Conservation (phyloP, 2,888 invertebrate genomes). For the Drosophila anomalata region DNA sequence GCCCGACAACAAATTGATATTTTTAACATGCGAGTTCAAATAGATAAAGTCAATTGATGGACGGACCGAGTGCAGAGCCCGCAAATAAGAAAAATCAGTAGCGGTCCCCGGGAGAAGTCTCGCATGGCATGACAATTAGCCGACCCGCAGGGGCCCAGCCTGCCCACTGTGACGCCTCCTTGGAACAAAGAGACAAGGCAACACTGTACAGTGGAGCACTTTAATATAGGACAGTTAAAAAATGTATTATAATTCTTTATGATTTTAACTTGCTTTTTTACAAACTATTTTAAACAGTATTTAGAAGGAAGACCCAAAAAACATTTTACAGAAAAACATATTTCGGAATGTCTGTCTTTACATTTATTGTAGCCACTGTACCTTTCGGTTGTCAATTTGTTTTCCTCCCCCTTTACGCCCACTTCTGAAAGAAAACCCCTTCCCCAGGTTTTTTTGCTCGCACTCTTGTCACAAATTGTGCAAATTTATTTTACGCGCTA, state of each 20-base stretch:
- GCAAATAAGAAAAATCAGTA: slow-evolving; percentile 74
- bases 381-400: slow-evolving; percentile 45
- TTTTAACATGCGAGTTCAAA: slow-evolving; percentile 77
- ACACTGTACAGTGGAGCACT: slow-evolving; percentile 21
- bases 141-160: slow-evolving; percentile 47
- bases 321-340: background rate
- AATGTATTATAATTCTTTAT: background rate
- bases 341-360: background rate
- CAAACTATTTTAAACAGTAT: too few relatives aligned
- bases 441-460: slow-evolving; percentile 25
- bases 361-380: slow-evolving; percentile 22
- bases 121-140: slow-evolving; percentile 77
- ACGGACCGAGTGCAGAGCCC: slow-evolving; percentile 59
- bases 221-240: background rate
- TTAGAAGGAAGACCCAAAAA: too few relatives aligned
- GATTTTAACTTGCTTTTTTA: too few relatives aligned
- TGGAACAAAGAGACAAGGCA: slow-evolving; percentile 60
- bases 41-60: slow-evolving; percentile 79
- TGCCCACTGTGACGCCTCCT: slow-evolving; percentile 71
- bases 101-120: slow-evolving; percentile 63
- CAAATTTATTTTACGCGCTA: slow-evolving; percentile 79
- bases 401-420: slow-evolving; percentile 26
- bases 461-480: slow-evolving; percentile 79
- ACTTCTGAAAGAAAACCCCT: slow-evolving; percentile 11
- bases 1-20: slow-evolving; percentile 75